phyloP scores from a whole-genome alignment of 2,113 vertebrate genomes.

The Takifugu flavidus region DNA sequence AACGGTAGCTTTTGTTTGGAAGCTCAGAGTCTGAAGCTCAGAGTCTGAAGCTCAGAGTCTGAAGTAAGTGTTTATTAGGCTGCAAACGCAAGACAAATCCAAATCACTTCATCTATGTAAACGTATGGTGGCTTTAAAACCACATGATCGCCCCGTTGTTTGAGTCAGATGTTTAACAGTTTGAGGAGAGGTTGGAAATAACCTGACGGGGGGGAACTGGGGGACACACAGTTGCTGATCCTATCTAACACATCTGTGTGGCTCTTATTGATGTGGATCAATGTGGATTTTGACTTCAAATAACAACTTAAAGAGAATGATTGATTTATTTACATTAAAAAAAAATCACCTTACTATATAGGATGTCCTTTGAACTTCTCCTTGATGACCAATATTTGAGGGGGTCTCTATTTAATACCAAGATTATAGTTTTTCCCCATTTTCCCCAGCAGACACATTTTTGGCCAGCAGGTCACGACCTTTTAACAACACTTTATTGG shows the following conservation, averaged over 20 bases:
- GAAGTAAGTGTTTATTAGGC: constrained; percentile 10
- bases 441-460: constrained; percentile 11
- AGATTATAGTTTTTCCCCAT: constrained; percentile 20
- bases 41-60: background rate
- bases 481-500: constrained; percentile 53
- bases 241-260: too few relatives aligned
- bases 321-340: too few relatives aligned
- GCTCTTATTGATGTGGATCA: too few relatives aligned
- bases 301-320: too few relatives aligned
- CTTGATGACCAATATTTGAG: background rate
- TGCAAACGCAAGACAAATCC: constrained; percentile 7
- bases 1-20: constrained; percentile 12
- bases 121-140: constrained; percentile 7
- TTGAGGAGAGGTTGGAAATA: constrained; percentile 10
- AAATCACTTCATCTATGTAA: constrained; percentile 2
- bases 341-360: too few relatives aligned
- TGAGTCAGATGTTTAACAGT: constrained; percentile 24
- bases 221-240: too few relatives aligned
- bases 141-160: constrained; percentile 14
- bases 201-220: background rate
- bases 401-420: constrained; percentile 1
- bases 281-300: too few relatives aligned
- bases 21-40: background rate
- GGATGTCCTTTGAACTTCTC: background rate
- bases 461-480: constrained; percentile 30